phyloP scores from a whole-genome alignment of 1,140 invertebrate genomes.

The Babylonia areolata region DNA sequence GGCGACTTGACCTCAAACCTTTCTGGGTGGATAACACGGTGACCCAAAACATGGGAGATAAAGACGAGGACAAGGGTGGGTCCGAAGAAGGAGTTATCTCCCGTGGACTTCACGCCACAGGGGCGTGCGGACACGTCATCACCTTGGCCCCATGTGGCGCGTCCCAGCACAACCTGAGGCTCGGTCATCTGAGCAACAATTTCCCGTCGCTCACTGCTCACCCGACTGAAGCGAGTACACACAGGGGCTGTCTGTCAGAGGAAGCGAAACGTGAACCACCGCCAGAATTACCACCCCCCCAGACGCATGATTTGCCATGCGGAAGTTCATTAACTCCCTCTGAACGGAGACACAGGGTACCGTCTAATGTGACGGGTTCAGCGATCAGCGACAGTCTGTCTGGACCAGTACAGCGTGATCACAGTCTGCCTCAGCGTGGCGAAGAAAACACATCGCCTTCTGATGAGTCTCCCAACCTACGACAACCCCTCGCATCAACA shows the following conservation, averaged over 20 bases:
- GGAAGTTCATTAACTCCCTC: no score
- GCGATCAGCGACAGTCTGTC: no score
- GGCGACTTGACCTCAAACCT: neutral
- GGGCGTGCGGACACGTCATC: constrained; percentile 18
- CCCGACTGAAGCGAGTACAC: neutral
- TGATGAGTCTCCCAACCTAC: no score
- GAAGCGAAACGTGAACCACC: no score
- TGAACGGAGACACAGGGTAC: no score
- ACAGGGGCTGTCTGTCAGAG: neutral
- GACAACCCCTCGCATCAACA: no score
- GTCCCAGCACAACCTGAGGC: constrained; percentile 15
- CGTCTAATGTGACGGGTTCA: no score
- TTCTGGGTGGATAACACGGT: neutral
- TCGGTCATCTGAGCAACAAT: constrained; percentile 23
- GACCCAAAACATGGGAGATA: constrained; percentile 26
- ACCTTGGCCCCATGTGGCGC: constrained; percentile 8
- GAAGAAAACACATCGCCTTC: no score
- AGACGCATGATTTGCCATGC: no score
- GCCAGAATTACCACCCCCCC: no score
- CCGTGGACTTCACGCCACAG: constrained; percentile 24
- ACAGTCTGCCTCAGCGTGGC: no score
- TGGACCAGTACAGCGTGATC: no score
- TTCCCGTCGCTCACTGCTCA: neutral
- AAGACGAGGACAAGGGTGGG: neutral
- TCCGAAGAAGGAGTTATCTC: neutral